Conservation (phyloP, 2,888 invertebrate genomes). For the Drosophila peninsularis region DNA sequence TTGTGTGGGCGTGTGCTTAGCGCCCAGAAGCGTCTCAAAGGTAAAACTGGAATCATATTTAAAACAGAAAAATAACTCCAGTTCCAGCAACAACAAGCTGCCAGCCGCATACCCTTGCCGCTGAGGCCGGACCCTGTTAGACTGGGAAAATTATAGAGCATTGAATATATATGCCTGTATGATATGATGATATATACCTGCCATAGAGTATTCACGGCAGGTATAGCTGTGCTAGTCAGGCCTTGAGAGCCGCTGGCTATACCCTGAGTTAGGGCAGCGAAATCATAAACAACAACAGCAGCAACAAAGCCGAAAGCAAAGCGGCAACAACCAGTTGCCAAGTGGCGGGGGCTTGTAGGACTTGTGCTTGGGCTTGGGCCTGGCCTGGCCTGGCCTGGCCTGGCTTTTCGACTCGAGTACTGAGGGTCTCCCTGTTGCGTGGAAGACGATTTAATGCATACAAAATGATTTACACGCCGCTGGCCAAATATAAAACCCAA, state of each 20-base stretch:
- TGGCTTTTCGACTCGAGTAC: neutral
- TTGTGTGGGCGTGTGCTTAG: slow-evolving; percentile 49
- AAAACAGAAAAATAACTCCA: slow-evolving; percentile 11
- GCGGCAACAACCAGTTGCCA: slow-evolving; percentile 21
- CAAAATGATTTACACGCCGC: slow-evolving; percentile 79
- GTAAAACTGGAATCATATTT: slow-evolving; percentile 30
- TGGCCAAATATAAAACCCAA: slow-evolving; percentile 71
- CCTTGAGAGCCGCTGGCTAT: neutral
- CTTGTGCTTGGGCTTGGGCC: neutral
- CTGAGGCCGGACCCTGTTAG: no score
- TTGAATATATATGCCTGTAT: no score
- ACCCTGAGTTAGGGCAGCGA: neutral
- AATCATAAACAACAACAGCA: slow-evolving; percentile 11
- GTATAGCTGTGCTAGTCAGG: neutral
- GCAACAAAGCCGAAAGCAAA: slow-evolving; percentile 40
- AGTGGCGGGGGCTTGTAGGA: neutral
- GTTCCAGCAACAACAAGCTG: neutral
- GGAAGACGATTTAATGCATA: slow-evolving; percentile 80
- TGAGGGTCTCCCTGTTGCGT: slow-evolving; percentile 30
- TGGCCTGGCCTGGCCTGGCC: neutral
- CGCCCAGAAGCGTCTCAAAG: slow-evolving; percentile 38
- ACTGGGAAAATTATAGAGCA: neutral
- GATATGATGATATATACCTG: neutral
- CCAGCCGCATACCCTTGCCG: neutral
- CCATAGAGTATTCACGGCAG: neutral